phyloP scores from a whole-genome alignment of 2,797 vertebrate genomes.

The Enteromius unitaeniatus region DNA sequence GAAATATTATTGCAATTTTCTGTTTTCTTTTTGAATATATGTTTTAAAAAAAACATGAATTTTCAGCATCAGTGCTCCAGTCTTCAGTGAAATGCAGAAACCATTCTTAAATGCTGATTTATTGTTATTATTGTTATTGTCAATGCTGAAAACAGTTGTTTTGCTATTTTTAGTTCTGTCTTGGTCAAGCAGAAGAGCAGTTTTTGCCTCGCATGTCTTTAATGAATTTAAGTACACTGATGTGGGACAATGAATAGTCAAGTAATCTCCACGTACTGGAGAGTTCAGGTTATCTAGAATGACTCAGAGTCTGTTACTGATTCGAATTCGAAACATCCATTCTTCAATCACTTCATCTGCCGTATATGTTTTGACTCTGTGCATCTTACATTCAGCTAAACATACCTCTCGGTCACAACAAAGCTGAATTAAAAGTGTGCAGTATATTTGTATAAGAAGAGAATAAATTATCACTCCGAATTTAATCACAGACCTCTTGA shows the following conservation, averaged over 20 bases:
- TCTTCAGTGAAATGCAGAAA: background rate
- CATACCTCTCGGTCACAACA: background rate
- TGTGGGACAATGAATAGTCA: background rate
- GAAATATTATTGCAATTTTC: background rate
- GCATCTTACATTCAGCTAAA: background rate
- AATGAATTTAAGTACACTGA: background rate
- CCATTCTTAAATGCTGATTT: background rate
- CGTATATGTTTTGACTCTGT: background rate
- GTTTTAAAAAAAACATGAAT: background rate
- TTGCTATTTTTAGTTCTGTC: background rate
- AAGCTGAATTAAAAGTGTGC: background rate
- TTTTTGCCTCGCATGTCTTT: background rate
- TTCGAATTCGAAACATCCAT: conserved; percentile 10
- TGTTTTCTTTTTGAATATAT: background rate
- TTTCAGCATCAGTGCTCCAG: background rate
- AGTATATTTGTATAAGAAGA: background rate
- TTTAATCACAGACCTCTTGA: background rate
- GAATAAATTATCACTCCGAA: background rate
- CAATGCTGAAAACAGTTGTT: background rate
- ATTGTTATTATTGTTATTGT: too few species aligned
- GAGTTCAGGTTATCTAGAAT: background rate
- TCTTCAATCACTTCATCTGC: background rate
- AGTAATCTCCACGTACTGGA: background rate
- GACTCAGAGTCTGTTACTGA: conserved; percentile 7
- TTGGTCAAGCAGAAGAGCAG: background rate